phyloP scores from a whole-genome alignment of 2,113 vertebrate species.

The Anarrhichthys ocellatus region DNA sequence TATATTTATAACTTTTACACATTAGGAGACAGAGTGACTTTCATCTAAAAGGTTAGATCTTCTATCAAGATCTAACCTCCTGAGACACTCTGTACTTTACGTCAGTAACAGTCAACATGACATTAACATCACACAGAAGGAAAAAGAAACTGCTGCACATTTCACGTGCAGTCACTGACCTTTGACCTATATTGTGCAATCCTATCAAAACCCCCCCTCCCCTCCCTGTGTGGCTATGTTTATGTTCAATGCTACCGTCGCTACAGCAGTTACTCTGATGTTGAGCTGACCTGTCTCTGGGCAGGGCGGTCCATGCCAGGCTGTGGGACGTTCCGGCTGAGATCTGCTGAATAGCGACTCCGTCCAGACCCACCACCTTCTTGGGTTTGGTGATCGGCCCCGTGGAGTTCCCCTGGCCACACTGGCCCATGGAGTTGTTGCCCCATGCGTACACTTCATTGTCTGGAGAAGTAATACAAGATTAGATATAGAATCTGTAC shows the following conservation, averaged over 20 bases:
- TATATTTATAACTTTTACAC: not conserved
- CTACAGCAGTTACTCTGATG: not conserved
- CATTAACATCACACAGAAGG: not conserved
- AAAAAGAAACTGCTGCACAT: not conserved
- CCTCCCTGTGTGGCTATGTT: not conserved
- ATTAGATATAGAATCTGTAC: not conserved
- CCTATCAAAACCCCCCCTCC: not conserved
- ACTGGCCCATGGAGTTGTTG: constrained; percentile 99
- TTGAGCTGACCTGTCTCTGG: constrained; percentile 91
- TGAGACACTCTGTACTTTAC: too few relatives aligned
- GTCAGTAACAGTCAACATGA: too few relatives aligned
- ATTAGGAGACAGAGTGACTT: not conserved
- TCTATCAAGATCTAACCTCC: not conserved
- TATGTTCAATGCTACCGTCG: not conserved
- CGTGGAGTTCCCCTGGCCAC: constrained; percentile 97
- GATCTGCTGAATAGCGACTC: constrained; percentile 96
- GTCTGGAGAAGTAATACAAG: constrained; percentile 78
- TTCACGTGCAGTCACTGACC: not conserved
- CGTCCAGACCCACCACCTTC: constrained; percentile 96
- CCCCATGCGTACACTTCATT: constrained; percentile 99
- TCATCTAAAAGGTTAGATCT: too few relatives aligned
- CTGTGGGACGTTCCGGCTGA: constrained; percentile 98
- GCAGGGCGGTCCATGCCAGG: constrained; percentile 97
- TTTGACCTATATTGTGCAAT: not conserved
- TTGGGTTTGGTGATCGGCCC: constrained; percentile 98